Evolutionary conservation across 2,113 vertebrate species (phyloP), one percentile per base, ranked within the genome.

Genomic region (Rousettus leschenaultii): DNA sequence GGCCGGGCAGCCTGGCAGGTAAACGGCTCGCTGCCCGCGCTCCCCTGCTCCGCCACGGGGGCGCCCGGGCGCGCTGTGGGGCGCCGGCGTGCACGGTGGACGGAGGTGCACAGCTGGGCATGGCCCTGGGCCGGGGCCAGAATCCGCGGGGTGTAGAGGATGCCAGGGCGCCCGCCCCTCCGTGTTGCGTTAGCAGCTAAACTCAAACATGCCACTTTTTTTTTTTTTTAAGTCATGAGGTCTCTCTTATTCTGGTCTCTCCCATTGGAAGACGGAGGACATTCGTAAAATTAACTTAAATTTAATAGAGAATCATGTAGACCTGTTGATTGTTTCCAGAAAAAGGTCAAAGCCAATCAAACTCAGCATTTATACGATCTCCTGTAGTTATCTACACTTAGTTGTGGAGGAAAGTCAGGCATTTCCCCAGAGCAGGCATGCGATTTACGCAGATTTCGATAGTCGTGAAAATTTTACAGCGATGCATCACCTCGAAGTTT

Each of bases 1-100:
- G 99, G 98, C 99, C 99, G 22, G 99, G 99, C 98, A 99, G 99
- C 97, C 99, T 99, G 66, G 99, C 99, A 99, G 99, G 99, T 99
- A 98, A 98, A 97, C 1, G 43, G 48, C 59, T 57, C 55, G 51
- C 84, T 0, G 43, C 43, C 18, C 65, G 1, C 79, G 28, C 9
- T 48, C 24, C 21, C 65, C n/a, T 43, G 70, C 88, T 79, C 43
- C 2, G 3, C 68, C 28, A 16, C 8, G 48, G 61, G 80, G 7
- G 33, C 40, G 7, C 77, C 78, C 24, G 82, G 89, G 84, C n/a
- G 33, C 66, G 0, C 1, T 0, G 74, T 5, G 55, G 55, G 95
- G 73, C 26, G 5, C 57, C 63, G 79, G 26, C 6, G 45, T 0
- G 74, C 80, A 5, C n/a, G n/a, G n/a, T n/a, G 43, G 61, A 8